phyloP scores from a whole-genome alignment of 2,888 invertebrate genomes.

The Aspidiotus rigidus region DNA sequence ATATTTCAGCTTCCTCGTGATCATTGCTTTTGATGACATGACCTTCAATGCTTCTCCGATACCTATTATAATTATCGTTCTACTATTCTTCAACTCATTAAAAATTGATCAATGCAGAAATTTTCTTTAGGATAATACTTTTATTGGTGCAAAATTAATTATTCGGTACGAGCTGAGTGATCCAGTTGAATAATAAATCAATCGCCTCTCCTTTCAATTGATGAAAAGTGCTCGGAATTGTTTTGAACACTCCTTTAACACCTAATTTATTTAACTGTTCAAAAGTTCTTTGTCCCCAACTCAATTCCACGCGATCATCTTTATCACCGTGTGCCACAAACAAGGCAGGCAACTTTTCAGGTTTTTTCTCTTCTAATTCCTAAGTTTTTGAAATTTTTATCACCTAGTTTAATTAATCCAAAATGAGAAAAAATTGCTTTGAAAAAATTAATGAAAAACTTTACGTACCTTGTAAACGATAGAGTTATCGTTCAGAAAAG shows the following conservation, averaged over 20 bases:
- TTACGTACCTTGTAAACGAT: slow-evolving; percentile 53
- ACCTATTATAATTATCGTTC: no score
- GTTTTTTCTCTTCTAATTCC: slow-evolving; percentile 31
- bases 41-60: no score
- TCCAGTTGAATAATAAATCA: slow-evolving; percentile 35
- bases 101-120: no score
- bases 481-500: slow-evolving; percentile 65
- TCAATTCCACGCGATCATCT: slow-evolving; percentile 57
- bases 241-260: slow-evolving; percentile 55
- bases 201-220: slow-evolving; percentile 48
- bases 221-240: slow-evolving; percentile 54
- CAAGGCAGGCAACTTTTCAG: slow-evolving; percentile 47
- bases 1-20: no score
- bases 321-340: slow-evolving; percentile 58
- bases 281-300: slow-evolving; percentile 58
- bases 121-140: no score
- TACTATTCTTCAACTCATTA: no score
- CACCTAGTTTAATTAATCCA: no score
- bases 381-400: slow-evolving; percentile 6
- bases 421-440: background rate
- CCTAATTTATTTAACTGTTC: slow-evolving; percentile 51
- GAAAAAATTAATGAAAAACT: background rate
- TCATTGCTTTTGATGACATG: no score
- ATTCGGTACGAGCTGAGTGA: slow-evolving; percentile 39
- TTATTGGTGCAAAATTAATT: background rate